Evolutionary conservation across 2,113 vertebrate genomes (phyloP), one percentile per base, ranked within the genome.

Genomic region (Pitta sordida): DNA sequence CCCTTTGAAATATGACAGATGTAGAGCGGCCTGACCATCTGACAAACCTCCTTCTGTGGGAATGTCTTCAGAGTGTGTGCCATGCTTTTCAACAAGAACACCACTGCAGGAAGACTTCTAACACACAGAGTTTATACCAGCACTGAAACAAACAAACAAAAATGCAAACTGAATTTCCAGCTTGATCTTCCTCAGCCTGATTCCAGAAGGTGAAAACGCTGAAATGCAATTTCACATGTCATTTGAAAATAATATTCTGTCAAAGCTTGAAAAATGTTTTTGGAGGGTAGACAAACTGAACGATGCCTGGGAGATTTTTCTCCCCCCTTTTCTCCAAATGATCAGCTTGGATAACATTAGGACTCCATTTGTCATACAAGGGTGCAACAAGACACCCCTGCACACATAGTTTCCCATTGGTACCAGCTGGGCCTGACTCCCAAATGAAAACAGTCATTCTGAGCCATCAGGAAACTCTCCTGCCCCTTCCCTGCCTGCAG

Each of bases 1-100:
- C 41, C 39, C 91, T 94, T 92, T 95, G 93, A 96, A 94, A 93
- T 69, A 89, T 29, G 84, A 86, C 92, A 96, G 95, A 94, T 83
- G 89, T 44, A 69, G 29, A 92, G 81, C 1, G 1, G 52, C 75
- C 64, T 51, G 53, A 63, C 52, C 70, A 68, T 39, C 64, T 6
- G 53, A 86, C 62, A 96, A 93, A 94, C n/a, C 58, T 74, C 49
- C 81, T 92, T 74, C 63, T 79, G 82, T 93, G 83, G 77, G 77
- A 88, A 86, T 30, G 73, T 79, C 83, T 91, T 84, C 80, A 78
- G 48, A 79, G 74, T 46, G 27, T 62, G 34, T 73, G 84, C 46
- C 78, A 53, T 48, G 59, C 70, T 87, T 94, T 95, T 93, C 84
- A 92, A 79, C 86, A 85, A 10, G 34, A 90, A 59, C 30, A 51